These are phyloP conservation scores for Amphipyra tragopoginis DNA, from an alignment of 2,888 invertebrate species.

Conservation along the genomic window DNA sequence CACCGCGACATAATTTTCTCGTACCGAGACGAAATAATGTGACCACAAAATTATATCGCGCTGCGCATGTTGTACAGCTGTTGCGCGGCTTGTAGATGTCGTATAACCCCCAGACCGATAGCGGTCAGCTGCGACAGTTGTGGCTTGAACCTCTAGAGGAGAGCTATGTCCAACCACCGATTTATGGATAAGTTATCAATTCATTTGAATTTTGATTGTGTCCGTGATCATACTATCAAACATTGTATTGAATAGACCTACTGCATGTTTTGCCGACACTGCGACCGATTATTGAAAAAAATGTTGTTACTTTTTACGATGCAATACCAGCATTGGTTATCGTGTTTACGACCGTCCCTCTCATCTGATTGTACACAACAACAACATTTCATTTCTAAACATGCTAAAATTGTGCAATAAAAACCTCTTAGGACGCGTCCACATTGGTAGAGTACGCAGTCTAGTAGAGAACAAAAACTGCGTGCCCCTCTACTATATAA, in stretches of 20 bases:
- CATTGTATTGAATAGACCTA: constrained; percentile 2
- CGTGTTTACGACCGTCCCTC: constrained; percentile 35
- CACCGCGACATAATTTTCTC: no score
- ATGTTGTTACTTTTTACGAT: constrained; percentile 42
- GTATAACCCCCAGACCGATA: no score
- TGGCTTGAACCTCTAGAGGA: no score
- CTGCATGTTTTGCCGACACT: constrained; percentile 1
- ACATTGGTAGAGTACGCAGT: constrained; percentile 6
- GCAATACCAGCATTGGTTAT: constrained; percentile 45
- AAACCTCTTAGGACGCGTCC: constrained; percentile 8
- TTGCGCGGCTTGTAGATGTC: no score
- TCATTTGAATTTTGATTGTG: no score
- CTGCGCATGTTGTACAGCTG: no score
- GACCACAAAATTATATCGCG: no score
- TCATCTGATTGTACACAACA: constrained; percentile 35
- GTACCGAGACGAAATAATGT: no score
- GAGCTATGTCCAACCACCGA: no score
- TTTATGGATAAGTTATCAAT: no score
- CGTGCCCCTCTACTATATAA: no score
- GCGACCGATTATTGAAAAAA: constrained; percentile 33
- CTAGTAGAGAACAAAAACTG: background rate
- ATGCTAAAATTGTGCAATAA: constrained; percentile 33
- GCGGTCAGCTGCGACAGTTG: no score
- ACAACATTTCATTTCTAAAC: constrained; percentile 31
- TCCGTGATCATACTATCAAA: background rate